Evolutionary conservation across 2,888 invertebrate species (phyloP), one percentile per base, ranked within the genome.

Genomic region (Cephus pulcher): DNA sequence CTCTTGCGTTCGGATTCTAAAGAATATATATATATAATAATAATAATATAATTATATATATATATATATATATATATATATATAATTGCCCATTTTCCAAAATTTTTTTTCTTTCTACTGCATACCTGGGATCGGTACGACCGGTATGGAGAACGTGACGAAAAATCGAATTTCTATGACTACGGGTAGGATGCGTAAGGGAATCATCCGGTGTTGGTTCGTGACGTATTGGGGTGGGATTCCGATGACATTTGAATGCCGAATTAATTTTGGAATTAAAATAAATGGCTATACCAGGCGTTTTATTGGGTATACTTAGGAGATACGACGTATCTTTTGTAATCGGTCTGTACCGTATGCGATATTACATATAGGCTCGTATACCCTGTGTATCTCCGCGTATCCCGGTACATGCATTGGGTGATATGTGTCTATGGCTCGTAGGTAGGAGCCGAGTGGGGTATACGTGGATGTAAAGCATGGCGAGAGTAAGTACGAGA

Each of bases 401-500:
- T 71, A 71, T 71, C 33, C 71, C 71, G 71, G 34, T 71, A 71
- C 33, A 71, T 32, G 30, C 33, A 71, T 32, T 15, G 71, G n/a
- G 71, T n/a, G 71, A 56, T 56, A 23, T 56, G 56, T 56, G 56
- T 6, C 56, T 56, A 56, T 56, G 56, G 56, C 9, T 56, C 78
- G 70, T 79, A 70, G 73, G 74, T 69, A 56, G 35, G n/a, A 33
- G 40, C 34, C 34, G 35, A 73, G 34, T 30, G 73, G 73, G 80
- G 76, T 79, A 78, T 80, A 80, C 79, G 78, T 81, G 78, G 78
- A 80, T 78, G 78, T 83, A 80, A 33, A 11, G 81, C 78, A 84
- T 79, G 81, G 80, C 75, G 79, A 81, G 79, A 81, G 79, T 81
- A 83, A 85, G 85, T 81, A 83, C 82, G 79, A 83, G 82, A 77